Percentiles rank a stretch among this genome's conserved stretches.
Conservation (phyloP, 2,888 invertebrate genomes). For the Catocala fraxini region DNA sequence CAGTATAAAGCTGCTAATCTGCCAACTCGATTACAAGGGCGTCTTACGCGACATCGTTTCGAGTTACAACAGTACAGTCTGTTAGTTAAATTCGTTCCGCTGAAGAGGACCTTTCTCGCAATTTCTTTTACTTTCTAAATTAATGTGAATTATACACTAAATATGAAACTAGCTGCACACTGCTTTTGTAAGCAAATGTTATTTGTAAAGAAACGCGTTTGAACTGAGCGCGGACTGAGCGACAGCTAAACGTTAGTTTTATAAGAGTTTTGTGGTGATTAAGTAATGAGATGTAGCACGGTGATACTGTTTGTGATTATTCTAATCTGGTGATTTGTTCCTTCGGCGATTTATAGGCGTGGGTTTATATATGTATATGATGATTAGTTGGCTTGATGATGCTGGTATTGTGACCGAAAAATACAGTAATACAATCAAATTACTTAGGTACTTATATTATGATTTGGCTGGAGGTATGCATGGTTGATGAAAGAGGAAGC, state of each 20-base stretch:
- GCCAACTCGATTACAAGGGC: background rate
- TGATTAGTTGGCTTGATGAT: no score
- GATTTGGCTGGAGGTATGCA: no score
- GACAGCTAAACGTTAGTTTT: background rate
- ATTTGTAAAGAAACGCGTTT: slow-evolving; percentile 14
- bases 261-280: slow-evolving; percentile 2
- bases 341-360: no score
- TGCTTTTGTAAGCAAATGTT: slow-evolving; percentile 17
- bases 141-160: slow-evolving; percentile 53
- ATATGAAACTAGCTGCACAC: slow-evolving; percentile 52
- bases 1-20: no score
- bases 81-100: slow-evolving; percentile 13
- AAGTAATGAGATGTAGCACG: no score
- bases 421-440: no score
- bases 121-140: slow-evolving; percentile 47
- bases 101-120: slow-evolving; percentile 6
- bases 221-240: background rate
- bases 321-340: no score
- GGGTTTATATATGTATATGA: no score
- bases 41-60: background rate
- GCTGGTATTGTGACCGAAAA: no score
- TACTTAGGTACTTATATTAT: no score
- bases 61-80: slow-evolving; percentile 8
- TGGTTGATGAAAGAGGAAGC: no score
- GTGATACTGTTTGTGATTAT: no score